Percentiles rank a stretch among this genome's conserved stretches.
Evolutionary conservation across 35 echinoderm and acorn worm species (phyloP).

Genomic region (Nesometra sesokonis): DNA sequence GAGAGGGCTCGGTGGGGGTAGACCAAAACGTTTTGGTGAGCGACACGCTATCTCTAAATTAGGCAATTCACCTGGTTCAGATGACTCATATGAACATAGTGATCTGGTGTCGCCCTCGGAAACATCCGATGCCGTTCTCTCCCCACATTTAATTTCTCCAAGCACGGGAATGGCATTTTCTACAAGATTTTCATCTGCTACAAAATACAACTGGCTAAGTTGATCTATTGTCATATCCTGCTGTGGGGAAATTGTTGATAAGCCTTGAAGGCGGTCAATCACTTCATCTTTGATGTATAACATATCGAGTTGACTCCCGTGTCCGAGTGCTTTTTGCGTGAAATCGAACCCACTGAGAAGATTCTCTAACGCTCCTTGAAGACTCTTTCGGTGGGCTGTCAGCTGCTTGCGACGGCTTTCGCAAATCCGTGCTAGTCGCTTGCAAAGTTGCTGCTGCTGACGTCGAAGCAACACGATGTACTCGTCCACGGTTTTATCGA

Average conservation of each 20-base stretch:
- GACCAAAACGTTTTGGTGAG: neutral
- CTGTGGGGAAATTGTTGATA: slow-evolving; percentile 74
- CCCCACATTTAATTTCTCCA: slow-evolving; percentile 83
- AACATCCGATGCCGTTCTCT: slow-evolving; percentile 44
- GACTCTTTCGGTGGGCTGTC: slow-evolving; percentile 63
- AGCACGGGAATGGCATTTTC: slow-evolving; percentile 36
- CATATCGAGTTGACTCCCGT: slow-evolving; percentile 86
- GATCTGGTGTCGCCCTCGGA: slow-evolving; percentile 80
- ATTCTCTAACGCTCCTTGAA: slow-evolving; percentile 87
- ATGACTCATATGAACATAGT: slow-evolving; percentile 73
- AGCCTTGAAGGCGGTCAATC: slow-evolving; percentile 74
- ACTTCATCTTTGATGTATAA: slow-evolving; percentile 99
- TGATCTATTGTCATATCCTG: slow-evolving; percentile 89
- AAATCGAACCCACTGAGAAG: slow-evolving; percentile 92
- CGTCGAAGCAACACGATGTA: slow-evolving; percentile 42
- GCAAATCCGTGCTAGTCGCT: slow-evolving; percentile 50
- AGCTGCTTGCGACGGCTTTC: slow-evolving; percentile 76
- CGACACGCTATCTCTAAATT: neutral
- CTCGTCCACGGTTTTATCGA: slow-evolving; percentile 80
- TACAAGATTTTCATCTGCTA: slow-evolving; percentile 49
- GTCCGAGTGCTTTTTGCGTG: slow-evolving; percentile 95
- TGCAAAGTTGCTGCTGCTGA: slow-evolving; percentile 74
- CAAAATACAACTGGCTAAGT: slow-evolving; percentile 85
- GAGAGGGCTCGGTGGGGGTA: slow-evolving; percentile 54
- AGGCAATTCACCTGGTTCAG: slow-evolving; percentile 61